These are phyloP conservation scores for Hoplodrina ambigua DNA, from an alignment of 2,888 invertebrate genomes.

Conservation along the genomic window DNA sequence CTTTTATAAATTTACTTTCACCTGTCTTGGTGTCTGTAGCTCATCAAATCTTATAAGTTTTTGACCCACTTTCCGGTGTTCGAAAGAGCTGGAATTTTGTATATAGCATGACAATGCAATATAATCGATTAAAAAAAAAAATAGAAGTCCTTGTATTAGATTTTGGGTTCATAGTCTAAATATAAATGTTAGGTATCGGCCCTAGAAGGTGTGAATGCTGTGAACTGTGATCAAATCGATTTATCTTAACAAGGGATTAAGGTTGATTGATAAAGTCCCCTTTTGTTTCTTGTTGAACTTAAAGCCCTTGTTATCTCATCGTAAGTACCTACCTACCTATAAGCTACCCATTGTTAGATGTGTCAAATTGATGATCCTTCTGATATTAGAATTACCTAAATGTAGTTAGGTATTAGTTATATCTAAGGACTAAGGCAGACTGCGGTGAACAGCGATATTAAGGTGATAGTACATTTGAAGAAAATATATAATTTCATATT, in stretches of 20 bases:
- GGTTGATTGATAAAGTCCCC: constrained; percentile 48
- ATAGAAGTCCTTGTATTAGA: background rate
- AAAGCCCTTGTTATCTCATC: constrained; percentile 33
- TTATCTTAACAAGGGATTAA: constrained; percentile 45
- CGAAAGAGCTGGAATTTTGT: too few species aligned
- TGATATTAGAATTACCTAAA: background rate
- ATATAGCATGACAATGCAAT: too few species aligned
- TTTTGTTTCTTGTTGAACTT: constrained; percentile 42
- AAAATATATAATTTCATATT: too few species aligned
- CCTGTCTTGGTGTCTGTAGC: too few species aligned
- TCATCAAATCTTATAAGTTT: too few species aligned
- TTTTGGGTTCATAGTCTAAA: background rate
- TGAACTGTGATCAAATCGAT: constrained; percentile 43
- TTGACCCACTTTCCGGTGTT: too few species aligned
- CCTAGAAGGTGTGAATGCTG: constrained; percentile 19
- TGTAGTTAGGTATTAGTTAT: background rate
- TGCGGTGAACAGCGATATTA: too few species aligned
- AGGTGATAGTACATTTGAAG: too few species aligned
- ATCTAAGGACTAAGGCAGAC: background rate
- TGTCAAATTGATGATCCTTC: constrained; percentile 6
- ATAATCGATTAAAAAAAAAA: too few species aligned
- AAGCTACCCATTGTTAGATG: constrained; percentile 13
- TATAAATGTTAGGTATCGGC: background rate
- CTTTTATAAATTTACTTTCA: too few species aligned
- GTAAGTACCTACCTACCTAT: background rate